Percentiles rank a stretch among this genome's conserved stretches.
Evolutionary conservation across 2,113 vertebrate genomes (phyloP).

Genomic region (Neolamprologus tretocephalus): DNA sequence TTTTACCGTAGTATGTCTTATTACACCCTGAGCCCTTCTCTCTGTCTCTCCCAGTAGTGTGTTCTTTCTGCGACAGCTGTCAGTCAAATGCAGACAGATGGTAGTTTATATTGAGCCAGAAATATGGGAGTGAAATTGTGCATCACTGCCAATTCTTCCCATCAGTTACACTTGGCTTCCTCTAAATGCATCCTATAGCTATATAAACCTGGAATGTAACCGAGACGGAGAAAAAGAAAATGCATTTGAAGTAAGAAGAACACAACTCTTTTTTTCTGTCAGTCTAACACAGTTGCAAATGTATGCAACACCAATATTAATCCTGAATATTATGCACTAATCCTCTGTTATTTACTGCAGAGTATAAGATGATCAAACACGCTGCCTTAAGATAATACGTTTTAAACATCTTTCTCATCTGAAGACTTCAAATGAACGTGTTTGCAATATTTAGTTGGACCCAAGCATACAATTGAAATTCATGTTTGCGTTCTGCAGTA

Average conservation of each 20-base stretch:
- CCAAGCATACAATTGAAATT: conserved; percentile 20
- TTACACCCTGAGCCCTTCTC: background rate
- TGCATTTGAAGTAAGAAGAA: background rate
- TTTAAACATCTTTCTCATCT: background rate
- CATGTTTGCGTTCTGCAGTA: background rate
- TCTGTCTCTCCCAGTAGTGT: background rate
- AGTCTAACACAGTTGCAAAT: background rate
- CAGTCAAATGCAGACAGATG: conserved; percentile 7
- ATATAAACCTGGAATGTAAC: background rate
- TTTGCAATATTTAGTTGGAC: background rate
- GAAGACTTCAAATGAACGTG: background rate
- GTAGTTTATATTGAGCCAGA: background rate
- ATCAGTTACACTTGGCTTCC: background rate
- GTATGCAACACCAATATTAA: background rate
- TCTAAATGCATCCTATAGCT: background rate
- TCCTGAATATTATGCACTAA: background rate
- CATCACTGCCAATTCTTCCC: background rate
- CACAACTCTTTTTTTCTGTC: background rate
- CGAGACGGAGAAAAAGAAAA: background rate
- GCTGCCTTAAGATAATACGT: background rate
- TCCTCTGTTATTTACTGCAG: background rate
- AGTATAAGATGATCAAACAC: background rate
- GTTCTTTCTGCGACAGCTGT: background rate
- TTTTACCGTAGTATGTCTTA: background rate
- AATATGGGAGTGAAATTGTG: background rate